Conservation (phyloP, 2,888 invertebrate genomes). For the Galeopsomyia nigrocyanea region DNA sequence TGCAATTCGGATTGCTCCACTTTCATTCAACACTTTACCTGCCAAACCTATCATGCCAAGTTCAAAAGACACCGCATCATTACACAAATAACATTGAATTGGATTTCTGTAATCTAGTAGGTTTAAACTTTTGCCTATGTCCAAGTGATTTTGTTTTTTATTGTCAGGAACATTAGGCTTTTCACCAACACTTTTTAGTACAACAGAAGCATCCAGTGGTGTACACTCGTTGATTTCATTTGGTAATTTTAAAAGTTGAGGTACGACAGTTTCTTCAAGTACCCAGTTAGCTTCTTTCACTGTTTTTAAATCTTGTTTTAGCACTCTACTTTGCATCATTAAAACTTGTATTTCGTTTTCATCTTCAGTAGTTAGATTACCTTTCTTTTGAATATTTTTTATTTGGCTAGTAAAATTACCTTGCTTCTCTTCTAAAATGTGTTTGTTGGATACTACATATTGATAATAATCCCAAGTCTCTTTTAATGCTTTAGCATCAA, state of each 20-base stretch:
- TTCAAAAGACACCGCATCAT: constrained; percentile 82
- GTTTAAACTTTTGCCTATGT: constrained; percentile 71
- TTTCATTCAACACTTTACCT: constrained; percentile 67
- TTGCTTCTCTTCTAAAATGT: constrained; percentile 71
- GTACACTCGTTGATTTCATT: constrained; percentile 78
- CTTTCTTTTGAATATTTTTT: constrained; percentile 61
- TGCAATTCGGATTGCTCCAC: constrained; percentile 76
- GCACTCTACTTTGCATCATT: constrained; percentile 71
- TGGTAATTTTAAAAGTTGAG: constrained; percentile 78
- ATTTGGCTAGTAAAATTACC: constrained; percentile 71
- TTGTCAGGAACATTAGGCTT: constrained; percentile 28
- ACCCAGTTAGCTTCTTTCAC: constrained; percentile 77
- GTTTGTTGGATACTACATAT: constrained; percentile 71
- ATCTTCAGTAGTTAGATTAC: constrained; percentile 61
- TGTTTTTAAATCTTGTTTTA: constrained; percentile 77
- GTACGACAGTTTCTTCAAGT: constrained; percentile 79
- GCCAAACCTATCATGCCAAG: constrained; percentile 71
- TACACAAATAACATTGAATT: constrained; percentile 75
- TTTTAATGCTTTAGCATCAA: constrained; percentile 73
- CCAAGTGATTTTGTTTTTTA: constrained; percentile 68
- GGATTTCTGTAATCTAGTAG: constrained; percentile 74
- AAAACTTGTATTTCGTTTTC: constrained; percentile 70
- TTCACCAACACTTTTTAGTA: constrained; percentile 54
- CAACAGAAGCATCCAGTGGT: constrained; percentile 63
- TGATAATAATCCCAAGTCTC: constrained; percentile 76